Conservation (phyloP, 2,888 invertebrate species). For the Minunthozetes semirufus region DNA sequence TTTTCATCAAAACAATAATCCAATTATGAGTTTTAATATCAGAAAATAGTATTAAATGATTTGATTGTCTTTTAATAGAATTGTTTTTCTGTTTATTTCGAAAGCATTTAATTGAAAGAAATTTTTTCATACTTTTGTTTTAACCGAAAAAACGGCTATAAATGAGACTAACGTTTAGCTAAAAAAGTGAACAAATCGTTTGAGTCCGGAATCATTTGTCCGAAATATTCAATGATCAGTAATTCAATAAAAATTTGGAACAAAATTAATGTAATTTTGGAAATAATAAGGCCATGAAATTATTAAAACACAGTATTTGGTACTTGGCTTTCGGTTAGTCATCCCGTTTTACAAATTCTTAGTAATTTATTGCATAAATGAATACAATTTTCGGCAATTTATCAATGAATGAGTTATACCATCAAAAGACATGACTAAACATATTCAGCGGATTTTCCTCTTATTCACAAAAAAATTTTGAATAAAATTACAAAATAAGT, state of each 20-base stretch:
- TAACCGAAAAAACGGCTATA: not conserved
- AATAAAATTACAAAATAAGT: too few relatives aligned
- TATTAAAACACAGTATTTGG: not conserved
- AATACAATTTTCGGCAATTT: too few relatives aligned
- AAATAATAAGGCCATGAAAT: not conserved
- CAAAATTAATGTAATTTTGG: not conserved
- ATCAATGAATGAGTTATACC: too few relatives aligned
- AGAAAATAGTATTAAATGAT: not conserved
- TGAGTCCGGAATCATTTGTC: not conserved
- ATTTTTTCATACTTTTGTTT: conserved; percentile 13
- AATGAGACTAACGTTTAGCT: not conserved
- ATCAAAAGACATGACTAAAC: too few relatives aligned
- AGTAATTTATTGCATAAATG: not conserved
- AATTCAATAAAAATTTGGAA: not conserved
- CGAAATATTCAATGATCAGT: not conserved
- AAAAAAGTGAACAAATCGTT: not conserved
- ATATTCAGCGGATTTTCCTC: too few relatives aligned
- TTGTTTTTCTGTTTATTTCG: not conserved
- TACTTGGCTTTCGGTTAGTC: not conserved
- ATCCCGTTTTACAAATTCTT: not conserved
- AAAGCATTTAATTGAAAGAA: not conserved
- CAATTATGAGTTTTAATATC: conserved; percentile 26
- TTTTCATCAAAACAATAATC: conserved; percentile 22
- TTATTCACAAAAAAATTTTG: too few relatives aligned
- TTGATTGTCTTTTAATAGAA: not conserved